These are phyloP conservation scores for Cryptotermes secundus DNA, from an alignment of 1,140 invertebrate species.

Conservation along the genomic window DNA sequence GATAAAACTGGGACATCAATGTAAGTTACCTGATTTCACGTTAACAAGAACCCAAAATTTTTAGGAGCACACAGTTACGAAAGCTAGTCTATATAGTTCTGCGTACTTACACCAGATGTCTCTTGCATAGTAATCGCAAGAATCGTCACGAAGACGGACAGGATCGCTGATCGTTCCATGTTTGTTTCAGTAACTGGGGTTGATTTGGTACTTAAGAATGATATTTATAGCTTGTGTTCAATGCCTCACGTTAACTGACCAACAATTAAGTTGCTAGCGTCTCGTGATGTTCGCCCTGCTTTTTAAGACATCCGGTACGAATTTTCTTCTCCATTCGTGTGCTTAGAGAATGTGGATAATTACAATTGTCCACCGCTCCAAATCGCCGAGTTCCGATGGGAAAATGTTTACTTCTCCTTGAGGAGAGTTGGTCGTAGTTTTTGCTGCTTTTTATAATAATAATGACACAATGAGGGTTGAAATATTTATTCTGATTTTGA, in stretches of 20 bases:
- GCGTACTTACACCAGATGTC: neutral
- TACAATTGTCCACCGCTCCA: neutral
- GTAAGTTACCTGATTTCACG: too few relatives aligned
- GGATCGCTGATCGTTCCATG: neutral
- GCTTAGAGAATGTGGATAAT: neutral
- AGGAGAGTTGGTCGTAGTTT: too few relatives aligned
- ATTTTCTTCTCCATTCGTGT: neutral
- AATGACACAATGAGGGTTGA: too few relatives aligned
- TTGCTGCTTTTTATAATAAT: too few relatives aligned
- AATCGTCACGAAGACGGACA: neutral
- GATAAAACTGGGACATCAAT: too few relatives aligned
- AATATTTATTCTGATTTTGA: too few relatives aligned
- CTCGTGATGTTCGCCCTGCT: neutral
- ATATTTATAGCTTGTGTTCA: neutral
- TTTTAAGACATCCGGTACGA: neutral
- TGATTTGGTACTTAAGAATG: neutral
- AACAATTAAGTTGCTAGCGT: neutral
- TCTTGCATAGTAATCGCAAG: neutral
- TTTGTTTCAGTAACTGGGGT: neutral
- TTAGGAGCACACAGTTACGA: too few relatives aligned
- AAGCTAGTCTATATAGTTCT: too few relatives aligned
- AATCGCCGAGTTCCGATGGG: too few relatives aligned
- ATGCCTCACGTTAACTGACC: too few relatives aligned
- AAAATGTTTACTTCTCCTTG: too few relatives aligned
- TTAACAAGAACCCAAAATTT: too few relatives aligned